Base-by-base conservation (phyloP, 2,797 vertebrate species). In the Chromobotia macracanthus region DNA sequence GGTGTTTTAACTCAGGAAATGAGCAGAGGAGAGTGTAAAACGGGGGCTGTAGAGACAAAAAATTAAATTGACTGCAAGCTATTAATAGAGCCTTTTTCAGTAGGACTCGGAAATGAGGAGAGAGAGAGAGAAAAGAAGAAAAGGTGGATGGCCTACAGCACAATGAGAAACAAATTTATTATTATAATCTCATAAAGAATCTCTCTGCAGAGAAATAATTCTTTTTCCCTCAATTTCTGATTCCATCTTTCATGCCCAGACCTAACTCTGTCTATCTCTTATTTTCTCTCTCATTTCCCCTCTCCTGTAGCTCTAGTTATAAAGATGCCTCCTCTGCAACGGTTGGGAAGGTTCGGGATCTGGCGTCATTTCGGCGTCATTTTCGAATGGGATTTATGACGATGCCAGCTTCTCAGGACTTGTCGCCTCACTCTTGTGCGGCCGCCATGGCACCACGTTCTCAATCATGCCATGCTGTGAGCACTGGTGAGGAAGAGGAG, bases 301-400 rank as follows among this genome's bases (percentile, higher is more conserved):
- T 60, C 25, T 64, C 13, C 1, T 35, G 19, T 35, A 93, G 93
- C 86, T 92, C 91, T 71, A 87, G 83, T 71, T 92, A 93, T 76
- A 94, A 89, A 75, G 94, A 94, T 84, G 86, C 93, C 50, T 92
- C 88, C 66, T 95, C 89, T 19, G 94, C 89, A 67, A 96, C 92
- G 0, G 95, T 95, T 31, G 93, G 93, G 21, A 94, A 94, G 89
- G 94, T 94, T 60, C 89, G 95, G 79, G 96, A 97, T 89, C 89
- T 96, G 85, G 94, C 95, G 65, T 97, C 96, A 0, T 96, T 97
- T 81, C 95, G 96, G 16, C 94, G 96, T 0, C 96, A 97, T 81
- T 96, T 97, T 92, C 94, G 96, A 28, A 96, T 97, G 96, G 96
- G 96, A 71, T 97, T 97, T 89, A 96, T 97, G 96, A 97, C 96